phyloP scores from a whole-genome alignment of 2,888 invertebrate species.

The Caenorhabditis macrosperma region DNA sequence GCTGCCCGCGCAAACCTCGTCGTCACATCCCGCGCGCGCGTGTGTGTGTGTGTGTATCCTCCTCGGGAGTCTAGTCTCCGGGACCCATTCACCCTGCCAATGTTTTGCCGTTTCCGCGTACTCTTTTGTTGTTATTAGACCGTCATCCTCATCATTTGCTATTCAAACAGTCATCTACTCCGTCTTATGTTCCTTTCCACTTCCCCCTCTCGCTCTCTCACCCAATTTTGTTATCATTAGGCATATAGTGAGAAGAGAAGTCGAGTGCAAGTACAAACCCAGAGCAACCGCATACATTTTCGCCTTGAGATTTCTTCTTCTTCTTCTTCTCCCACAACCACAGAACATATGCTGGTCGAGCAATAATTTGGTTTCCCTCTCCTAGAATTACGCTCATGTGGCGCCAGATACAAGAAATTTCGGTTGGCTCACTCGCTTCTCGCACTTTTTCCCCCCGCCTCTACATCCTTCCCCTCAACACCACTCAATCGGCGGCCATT shows the following conservation, averaged over 20 bases:
- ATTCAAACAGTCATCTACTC: conserved; percentile 20
- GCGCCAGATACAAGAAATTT: not conserved
- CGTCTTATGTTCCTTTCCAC: not conserved
- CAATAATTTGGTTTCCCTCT: not conserved
- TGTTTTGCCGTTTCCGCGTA: not conserved
- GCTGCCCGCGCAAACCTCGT: not conserved
- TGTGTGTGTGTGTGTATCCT: too few relatives aligned
- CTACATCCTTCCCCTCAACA: not conserved
- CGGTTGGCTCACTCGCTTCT: not conserved
- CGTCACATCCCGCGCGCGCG: not conserved
- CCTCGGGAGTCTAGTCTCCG: conserved; percentile 1
- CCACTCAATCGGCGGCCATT: conserved; percentile 3
- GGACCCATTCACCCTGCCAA: not conserved
- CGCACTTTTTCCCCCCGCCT: not conserved
- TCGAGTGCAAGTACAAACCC: too few relatives aligned
- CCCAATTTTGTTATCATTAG: not conserved
- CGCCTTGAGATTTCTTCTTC: not conserved
- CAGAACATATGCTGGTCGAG: too few relatives aligned
- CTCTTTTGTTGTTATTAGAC: conserved; percentile 8
- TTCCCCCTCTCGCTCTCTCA: not conserved
- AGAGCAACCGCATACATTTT: too few relatives aligned
- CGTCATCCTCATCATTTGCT: conserved; percentile 19
- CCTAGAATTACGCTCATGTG: not conserved
- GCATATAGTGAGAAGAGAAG: not conserved
- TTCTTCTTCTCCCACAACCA: too few relatives aligned